Percentiles rank a stretch among this genome's conserved stretches.
phyloP scores from a whole-genome alignment of 1,140 invertebrate species.

The Pogonomyrmex californicus region DNA sequence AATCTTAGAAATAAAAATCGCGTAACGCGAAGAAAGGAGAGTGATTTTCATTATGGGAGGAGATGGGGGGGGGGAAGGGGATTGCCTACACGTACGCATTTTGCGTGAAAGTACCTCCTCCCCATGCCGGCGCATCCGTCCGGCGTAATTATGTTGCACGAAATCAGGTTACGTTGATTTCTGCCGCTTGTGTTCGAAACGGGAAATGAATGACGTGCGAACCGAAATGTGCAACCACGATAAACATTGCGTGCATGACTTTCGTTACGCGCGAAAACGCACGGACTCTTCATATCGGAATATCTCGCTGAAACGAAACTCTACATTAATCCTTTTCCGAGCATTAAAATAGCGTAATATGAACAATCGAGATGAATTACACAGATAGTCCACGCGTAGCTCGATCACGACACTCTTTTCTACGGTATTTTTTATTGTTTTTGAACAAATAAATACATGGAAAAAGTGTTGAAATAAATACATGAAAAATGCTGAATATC shows the following conservation, averaged over 20 bases:
- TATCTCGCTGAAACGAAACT: neutral
- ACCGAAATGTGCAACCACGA: conserved; percentile 52
- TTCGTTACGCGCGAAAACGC: conserved; percentile 36
- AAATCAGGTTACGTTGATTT: conserved; percentile 53
- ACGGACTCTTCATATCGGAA: neutral
- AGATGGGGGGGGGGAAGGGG: no score
- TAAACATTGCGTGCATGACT: conserved; percentile 40
- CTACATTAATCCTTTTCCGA: neutral
- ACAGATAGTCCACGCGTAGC: neutral
- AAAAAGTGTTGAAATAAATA: no score
- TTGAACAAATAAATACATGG: no score
- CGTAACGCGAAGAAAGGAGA: neutral
- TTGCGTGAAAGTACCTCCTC: conserved; percentile 42
- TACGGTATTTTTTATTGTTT: no score
- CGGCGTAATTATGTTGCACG: conserved; percentile 41
- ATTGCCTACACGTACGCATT: conserved; percentile 8
- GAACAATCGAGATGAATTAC: neutral
- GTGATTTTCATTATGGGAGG: neutral
- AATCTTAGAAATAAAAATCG: conserved; percentile 23
- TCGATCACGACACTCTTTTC: neutral
- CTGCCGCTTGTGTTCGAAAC: conserved; percentile 35
- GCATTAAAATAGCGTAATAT: neutral
- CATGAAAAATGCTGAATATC: no score
- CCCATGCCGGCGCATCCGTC: conserved; percentile 18
- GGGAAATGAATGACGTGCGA: conserved; percentile 52